Conservation (phyloP, 2,797 vertebrate species). For the Acanthurus leucopareius region DNA sequence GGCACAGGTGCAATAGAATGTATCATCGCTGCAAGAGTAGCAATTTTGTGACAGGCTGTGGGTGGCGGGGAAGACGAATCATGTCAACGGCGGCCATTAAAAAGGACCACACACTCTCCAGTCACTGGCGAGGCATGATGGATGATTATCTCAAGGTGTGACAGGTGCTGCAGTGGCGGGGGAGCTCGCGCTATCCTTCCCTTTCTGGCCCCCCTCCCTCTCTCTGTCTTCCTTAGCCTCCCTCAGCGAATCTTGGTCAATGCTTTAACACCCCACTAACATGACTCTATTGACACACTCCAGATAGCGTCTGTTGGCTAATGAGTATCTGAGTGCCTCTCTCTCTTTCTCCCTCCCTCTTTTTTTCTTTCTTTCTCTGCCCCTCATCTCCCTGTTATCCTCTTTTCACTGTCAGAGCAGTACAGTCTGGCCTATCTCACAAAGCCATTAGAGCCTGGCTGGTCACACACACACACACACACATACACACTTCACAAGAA, state of each 20-base stretch:
- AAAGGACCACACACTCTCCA: conserved; percentile 95
- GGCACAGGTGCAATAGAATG: conserved; percentile 81
- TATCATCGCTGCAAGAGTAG: conserved; percentile 81
- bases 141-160: conserved; percentile 97
- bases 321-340: conserved; percentile 91
- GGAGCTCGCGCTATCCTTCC: conserved; percentile 81
- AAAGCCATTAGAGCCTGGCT: conserved; percentile 70
- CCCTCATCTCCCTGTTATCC: conserved; percentile 81
- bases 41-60: conserved; percentile 92
- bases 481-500: conserved; percentile 1
- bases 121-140: conserved; percentile 92
- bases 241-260: conserved; percentile 87
- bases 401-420: conserved; percentile 80
- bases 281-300: conserved; percentile 92
- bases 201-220: conserved; percentile 45
- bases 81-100: conserved; percentile 96
- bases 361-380: conserved; percentile 75
- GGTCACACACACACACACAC: conserved; percentile 46
- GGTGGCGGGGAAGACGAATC: conserved; percentile 94
- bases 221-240: conserved; percentile 66
- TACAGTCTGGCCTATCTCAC: conserved; percentile 76
- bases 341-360: conserved; percentile 69
- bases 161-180: conserved; percentile 91
- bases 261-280: conserved; percentile 89
- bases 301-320: conserved; percentile 92